phyloP scores from a whole-genome alignment of 2,113 vertebrate species.

The human (Homo sapiens) region DNA sequence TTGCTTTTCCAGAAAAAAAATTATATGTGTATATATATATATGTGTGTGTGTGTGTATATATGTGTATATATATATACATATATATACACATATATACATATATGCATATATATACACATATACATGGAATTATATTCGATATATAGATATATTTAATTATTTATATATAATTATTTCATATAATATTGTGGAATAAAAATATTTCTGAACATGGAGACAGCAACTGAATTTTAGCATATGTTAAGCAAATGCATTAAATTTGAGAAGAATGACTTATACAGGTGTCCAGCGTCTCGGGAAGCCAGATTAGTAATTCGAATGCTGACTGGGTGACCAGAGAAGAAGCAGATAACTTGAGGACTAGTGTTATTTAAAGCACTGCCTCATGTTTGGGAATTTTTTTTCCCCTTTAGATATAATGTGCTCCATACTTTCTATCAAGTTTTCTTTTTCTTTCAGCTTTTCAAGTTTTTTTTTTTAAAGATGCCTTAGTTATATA shows the following conservation, averaged over 20 bases:
- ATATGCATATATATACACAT: too few species aligned
- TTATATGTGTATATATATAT: too few species aligned
- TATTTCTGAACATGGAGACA: neutral
- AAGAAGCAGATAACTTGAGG: neutral
- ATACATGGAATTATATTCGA: too few species aligned
- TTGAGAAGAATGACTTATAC: neutral
- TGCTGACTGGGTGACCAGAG: neutral
- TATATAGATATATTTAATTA: too few species aligned
- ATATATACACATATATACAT: too few species aligned
- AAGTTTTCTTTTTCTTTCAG: neutral
- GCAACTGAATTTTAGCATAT: neutral
- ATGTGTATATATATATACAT: accelerated
- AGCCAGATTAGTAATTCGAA: neutral
- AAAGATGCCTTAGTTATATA: constrained; percentile 2
- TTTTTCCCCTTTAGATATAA: neutral
- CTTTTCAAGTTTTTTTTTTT: neutral
- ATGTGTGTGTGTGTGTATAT: accelerated
- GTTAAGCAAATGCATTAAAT: neutral
- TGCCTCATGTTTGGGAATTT: neutral
- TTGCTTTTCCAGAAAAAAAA: neutral
- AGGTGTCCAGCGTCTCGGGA: neutral
- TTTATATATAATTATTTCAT: neutral
- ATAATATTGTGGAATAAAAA: too few species aligned
- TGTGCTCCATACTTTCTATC: neutral
- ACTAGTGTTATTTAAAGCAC: neutral